A percentile compares a stretch with the other conserved stretches of the same genome.
Evolutionary conservation across 2,113 vertebrate species (phyloP).

Genomic region (Choloepus hoffmanni): DNA sequence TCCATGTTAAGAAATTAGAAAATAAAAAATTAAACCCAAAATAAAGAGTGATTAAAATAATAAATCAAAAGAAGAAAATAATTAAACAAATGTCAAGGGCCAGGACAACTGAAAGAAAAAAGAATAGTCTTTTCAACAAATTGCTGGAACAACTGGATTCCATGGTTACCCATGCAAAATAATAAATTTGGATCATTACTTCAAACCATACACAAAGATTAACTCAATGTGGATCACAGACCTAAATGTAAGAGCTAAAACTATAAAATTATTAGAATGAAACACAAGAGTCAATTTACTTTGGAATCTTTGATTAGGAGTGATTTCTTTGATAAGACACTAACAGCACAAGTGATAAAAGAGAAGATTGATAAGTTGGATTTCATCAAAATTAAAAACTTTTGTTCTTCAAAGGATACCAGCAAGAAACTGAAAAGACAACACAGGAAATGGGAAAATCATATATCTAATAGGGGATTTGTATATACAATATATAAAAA

Average conservation of each 20-base stretch:
- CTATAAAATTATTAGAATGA: not conserved
- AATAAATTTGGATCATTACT: not conserved
- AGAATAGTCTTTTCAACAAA: not conserved
- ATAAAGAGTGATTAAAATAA: not conserved
- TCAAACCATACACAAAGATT: not conserved
- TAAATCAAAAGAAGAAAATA: slow-evolving; percentile 3
- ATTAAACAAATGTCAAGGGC: not conserved
- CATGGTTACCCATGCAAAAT: not conserved
- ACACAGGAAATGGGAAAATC: not conserved
- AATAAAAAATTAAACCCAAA: not conserved
- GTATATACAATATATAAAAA: not conserved
- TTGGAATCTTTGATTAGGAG: not conserved
- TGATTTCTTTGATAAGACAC: not conserved
- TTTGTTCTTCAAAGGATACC: not conserved
- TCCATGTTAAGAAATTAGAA: not conserved
- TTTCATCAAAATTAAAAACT: not conserved
- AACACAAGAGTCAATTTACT: not conserved
- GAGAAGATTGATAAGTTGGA: not conserved
- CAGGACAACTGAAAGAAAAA: not conserved
- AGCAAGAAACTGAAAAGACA: not conserved
- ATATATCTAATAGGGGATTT: not conserved
- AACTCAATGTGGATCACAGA: not conserved
- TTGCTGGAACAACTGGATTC: not conserved
- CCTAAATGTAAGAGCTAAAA: not conserved
- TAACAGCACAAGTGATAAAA: not conserved